These are phyloP conservation scores for Drosophila watanabei DNA, from an alignment of 1,140 invertebrate species.

Conservation along the genomic window DNA sequence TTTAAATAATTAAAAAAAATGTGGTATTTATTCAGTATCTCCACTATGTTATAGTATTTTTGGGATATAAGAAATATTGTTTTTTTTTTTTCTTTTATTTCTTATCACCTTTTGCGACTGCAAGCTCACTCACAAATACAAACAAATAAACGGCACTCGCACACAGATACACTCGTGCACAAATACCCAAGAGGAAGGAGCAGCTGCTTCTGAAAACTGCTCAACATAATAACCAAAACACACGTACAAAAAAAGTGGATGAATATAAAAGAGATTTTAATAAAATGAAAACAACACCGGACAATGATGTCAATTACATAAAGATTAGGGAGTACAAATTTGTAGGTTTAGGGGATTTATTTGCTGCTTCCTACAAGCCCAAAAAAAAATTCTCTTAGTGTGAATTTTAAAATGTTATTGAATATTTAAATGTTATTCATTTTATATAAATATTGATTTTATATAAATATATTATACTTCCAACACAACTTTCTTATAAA, in stretches of 20 bases:
- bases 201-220: slow-evolving; percentile 44
- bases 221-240: slow-evolving; percentile 7
- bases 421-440: no score
- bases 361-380: not conserved
- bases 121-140: slow-evolving; percentile 12
- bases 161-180: slow-evolving; percentile 7
- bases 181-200: slow-evolving; percentile 28
- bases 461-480: not conserved
- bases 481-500: not conserved
- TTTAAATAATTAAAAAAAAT: no score
- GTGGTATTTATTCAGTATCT: no score
- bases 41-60: not conserved
- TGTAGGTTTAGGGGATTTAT: not conserved
- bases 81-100: not conserved
- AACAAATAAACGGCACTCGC: not conserved
- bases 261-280: slow-evolving; percentile 34
- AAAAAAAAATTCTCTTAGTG: no score
- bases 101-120: slow-evolving; percentile 29
- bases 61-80: not conserved
- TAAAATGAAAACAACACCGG: not conserved
- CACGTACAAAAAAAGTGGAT: slow-evolving; percentile 2
- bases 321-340: not conserved
- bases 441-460: no score
- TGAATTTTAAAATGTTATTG: no score
- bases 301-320: slow-evolving; percentile 1